Base-by-base conservation (phyloP, 2,113 vertebrate genomes). In the Nycticebus coucang region DNA sequence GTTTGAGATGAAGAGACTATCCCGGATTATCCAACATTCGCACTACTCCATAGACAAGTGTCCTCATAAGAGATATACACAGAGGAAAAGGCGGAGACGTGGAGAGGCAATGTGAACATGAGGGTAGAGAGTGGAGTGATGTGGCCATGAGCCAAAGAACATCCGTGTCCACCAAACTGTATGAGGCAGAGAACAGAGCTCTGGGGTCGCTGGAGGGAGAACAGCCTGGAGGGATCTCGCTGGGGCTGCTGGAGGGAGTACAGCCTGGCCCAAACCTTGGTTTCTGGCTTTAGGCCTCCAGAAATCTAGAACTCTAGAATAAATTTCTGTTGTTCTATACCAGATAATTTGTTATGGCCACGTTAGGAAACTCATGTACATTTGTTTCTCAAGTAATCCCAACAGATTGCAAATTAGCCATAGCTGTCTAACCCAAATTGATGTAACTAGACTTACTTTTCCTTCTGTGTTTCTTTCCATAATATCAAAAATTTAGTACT, bases 201-300 rank as follows among this genome's bases (percentile, higher is more conserved):
- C 14, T 7, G 28, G 37, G 45, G 53, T 33, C 53, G 24, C 26
- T 17, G 28, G 18, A 50, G 28, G 10, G 22, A 92, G 6, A 0
- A 0, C 1, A 0, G 7, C 35, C 11, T 50, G 50, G 24, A 50
- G 45, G 45, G 45, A 50, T 50, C 45, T 50, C 45, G 8, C 13
- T 7, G 28, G 37, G 45, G 53, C 33, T 41, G 28, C 30, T 17
- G 28, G 14, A 50, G 41, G 14, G 28, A 92, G 6, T 0, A 0
- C 1, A 0, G 7, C 30, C 11, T 37, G 50, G 24, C 28, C 28
- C 3, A 53, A 33, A 19, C 26, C 4, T 41, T 55, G 4, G 18
- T 15, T 69, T 77, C n/a, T 41, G 53, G 37, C 15, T 59, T 86
- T 33, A 71, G 41, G 19, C 9, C 57, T 84, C 90, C 2, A 21